Evolutionary conservation across 2,113 vertebrate genomes (phyloP).

Genomic region (Channa maculata): DNA sequence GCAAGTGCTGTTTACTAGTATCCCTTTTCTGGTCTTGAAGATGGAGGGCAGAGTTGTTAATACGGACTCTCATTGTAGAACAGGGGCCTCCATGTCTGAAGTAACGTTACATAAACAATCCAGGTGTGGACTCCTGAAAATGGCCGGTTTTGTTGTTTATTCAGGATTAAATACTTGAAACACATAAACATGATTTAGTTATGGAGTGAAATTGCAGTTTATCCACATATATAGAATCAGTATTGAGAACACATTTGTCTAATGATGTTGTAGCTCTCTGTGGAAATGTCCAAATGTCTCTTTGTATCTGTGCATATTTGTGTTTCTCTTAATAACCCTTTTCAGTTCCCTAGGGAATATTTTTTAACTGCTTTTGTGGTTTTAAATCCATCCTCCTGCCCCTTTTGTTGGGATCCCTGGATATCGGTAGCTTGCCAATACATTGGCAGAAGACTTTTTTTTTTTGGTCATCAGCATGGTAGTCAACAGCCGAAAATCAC

Average conservation of each 20-base stretch:
- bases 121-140: background rate
- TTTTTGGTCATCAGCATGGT: conserved; percentile 61
- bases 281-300: conserved; percentile 34
- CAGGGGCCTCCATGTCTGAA: background rate
- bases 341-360: conserved; percentile 77
- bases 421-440: conserved; percentile 83
- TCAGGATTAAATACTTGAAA: conserved; percentile 2
- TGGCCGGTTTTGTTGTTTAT: background rate
- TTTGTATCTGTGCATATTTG: conserved; percentile 48
- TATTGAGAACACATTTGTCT: conserved; percentile 3
- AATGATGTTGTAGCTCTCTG: conserved; percentile 18
- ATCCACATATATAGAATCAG: too few relatives aligned
- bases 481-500: conserved; percentile 76
- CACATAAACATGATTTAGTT: background rate
- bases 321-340: conserved; percentile 64
- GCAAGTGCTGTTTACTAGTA: too few relatives aligned
- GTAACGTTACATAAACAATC: background rate
- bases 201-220: background rate
- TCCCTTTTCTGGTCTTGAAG: background rate
- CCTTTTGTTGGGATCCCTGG: conserved; percentile 85
- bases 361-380: conserved; percentile 83
- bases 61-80: background rate
- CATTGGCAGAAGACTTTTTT: conserved; percentile 87
- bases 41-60: conserved; percentile 10
- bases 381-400: conserved; percentile 78